These are phyloP conservation scores for Gobio gobio DNA, from an alignment of 2,113 vertebrate genomes.

Conservation along the genomic window DNA sequence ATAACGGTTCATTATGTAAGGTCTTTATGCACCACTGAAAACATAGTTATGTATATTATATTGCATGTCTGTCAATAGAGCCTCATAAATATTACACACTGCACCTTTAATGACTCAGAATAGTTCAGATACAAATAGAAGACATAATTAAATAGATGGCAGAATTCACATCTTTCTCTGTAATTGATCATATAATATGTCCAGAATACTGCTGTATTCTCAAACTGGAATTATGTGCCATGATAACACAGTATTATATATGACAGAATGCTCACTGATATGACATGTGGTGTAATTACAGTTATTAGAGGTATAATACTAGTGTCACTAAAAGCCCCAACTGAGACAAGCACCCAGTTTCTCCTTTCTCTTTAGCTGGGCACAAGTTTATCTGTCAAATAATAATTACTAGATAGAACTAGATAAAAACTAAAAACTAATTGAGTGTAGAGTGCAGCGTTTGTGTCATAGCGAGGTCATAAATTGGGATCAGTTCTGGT, in stretches of 20 bases:
- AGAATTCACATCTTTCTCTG: background rate
- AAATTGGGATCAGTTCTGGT: background rate
- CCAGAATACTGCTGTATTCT: background rate
- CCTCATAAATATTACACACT: no score
- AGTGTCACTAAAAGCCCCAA: background rate
- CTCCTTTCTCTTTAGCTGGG: background rate
- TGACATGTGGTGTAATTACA: conserved; percentile 23
- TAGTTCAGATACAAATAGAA: background rate
- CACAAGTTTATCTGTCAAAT: background rate
- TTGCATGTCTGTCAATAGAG: no score
- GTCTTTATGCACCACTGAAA: no score
- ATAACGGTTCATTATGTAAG: no score
- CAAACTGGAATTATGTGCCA: background rate
- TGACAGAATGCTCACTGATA: background rate
- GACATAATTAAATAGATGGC: background rate
- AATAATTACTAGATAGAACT: background rate
- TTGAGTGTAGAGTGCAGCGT: background rate
- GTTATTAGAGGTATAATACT: conserved; percentile 16
- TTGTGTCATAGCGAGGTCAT: background rate
- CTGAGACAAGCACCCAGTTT: background rate
- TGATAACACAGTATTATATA: conserved; percentile 15
- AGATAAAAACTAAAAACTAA: no score
- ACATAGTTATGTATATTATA: no score
- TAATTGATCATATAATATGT: background rate
- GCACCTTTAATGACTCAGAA: background rate